A percentile compares a stretch with the other conserved stretches of the same genome.
These are phyloP conservation scores for Brachionus sp. DNA, from an alignment of 1,140 invertebrate genomes.

Conservation along the genomic window DNA sequence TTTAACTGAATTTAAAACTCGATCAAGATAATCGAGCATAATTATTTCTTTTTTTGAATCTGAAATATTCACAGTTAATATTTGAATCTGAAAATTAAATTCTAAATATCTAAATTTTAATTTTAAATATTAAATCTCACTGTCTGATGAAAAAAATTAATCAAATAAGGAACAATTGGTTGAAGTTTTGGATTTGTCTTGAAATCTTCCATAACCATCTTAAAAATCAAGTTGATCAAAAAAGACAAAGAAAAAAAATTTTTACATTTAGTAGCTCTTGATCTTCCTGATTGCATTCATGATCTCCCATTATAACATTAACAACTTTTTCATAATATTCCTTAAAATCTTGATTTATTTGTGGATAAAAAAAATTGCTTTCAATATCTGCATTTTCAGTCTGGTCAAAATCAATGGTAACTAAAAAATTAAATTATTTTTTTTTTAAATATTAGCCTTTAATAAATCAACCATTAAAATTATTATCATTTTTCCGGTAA, in stretches of 20 bases:
- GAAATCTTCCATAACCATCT: slow-evolving; percentile 2
- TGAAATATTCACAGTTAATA: background rate
- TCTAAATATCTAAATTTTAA: background rate
- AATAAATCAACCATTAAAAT: background rate
- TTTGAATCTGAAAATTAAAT: background rate
- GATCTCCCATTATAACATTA: background rate
- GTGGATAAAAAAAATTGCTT: background rate
- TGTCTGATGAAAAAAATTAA: slow-evolving; percentile 17
- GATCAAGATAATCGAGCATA: background rate
- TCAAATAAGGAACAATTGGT: slow-evolving; percentile 12
- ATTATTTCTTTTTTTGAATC: background rate
- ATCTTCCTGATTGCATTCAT: background rate
- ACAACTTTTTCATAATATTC: slow-evolving; percentile 14
- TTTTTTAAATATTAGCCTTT: background rate
- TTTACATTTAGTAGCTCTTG: background rate
- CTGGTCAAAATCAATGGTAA: background rate
- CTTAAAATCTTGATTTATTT: background rate
- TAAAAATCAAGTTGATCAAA: background rate
- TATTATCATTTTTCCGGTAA: background rate
- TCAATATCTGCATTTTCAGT: background rate
- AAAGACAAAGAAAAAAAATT: background rate
- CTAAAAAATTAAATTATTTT: background rate
- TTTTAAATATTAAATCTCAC: background rate
- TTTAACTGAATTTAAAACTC: background rate
- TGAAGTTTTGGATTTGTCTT: background rate